Conservation (phyloP, 2,797 vertebrate genomes). For the Peromyscus melanophrys region DNA sequence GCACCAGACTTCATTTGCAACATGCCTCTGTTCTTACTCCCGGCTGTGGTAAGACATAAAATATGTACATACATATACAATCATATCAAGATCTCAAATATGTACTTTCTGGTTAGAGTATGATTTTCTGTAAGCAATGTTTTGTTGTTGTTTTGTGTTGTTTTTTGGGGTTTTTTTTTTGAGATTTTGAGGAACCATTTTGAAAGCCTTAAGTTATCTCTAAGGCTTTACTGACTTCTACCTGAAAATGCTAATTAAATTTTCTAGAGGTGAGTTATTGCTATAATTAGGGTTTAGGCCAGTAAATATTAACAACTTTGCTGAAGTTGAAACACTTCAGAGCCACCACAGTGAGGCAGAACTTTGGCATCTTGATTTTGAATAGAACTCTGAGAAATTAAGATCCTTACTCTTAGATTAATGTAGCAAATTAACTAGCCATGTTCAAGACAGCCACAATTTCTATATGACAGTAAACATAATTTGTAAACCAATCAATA, state of each 20-base stretch:
- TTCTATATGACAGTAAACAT: conserved; percentile 81
- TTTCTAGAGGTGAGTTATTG: conserved; percentile 48
- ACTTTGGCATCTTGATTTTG: conserved; percentile 68
- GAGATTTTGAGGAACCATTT: background rate
- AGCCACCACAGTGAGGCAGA: conserved; percentile 1
- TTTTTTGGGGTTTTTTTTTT: background rate
- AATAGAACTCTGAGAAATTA: conserved; percentile 72
- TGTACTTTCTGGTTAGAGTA: conserved; percentile 28
- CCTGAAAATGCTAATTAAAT: conserved; percentile 64
- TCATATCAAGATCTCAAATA: conserved; percentile 39
- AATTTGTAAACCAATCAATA: conserved; percentile 81
- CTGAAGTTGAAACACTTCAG: conserved; percentile 69
- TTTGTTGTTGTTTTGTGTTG: background rate
- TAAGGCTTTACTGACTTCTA: conserved; percentile 47
- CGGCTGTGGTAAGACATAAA: background rate
- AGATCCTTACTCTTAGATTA: conserved; percentile 74
- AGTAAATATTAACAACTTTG: conserved; percentile 75
- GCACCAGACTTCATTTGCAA: background rate
- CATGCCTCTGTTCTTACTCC: background rate
- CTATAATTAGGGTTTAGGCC: conserved; percentile 75
- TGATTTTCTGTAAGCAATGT: conserved; percentile 17
- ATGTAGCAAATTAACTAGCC: conserved; percentile 77
- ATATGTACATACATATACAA: background rate
- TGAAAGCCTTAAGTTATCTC: conserved; percentile 53
- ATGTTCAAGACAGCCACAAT: conserved; percentile 70